Evolutionary conservation across 1,140 invertebrate genomes (phyloP).

Genomic region (Macrosteles quadrilineatus): DNA sequence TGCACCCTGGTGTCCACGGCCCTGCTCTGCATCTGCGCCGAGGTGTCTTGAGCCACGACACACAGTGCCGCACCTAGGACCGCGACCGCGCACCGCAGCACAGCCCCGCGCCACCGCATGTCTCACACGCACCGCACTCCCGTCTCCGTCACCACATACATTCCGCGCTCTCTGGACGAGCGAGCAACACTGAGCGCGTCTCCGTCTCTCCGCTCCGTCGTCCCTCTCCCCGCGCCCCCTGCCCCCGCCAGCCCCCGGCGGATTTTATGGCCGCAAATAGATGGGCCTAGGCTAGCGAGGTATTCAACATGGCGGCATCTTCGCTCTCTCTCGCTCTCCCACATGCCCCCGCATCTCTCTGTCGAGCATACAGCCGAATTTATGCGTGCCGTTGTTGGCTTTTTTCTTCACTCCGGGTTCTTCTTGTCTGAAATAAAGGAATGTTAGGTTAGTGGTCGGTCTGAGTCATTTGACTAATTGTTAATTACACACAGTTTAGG

Average conservation of each 20-base stretch:
- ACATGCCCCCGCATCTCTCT: conserved; percentile 10
- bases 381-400: conserved; percentile 32
- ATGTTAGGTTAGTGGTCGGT: conserved; percentile 27
- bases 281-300: conserved; percentile 39
- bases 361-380: conserved; percentile 32
- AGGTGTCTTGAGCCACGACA: conserved; percentile 6
- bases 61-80: conserved; percentile 3
- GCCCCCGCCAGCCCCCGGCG: conserved; percentile 24
- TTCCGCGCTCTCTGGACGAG: conserved; percentile 7
- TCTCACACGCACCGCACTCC: conserved; percentile 11
- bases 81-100: conserved; percentile 24
- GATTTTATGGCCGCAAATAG: conserved; percentile 41
- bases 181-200: neutral
- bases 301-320: conserved; percentile 39
- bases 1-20: conserved; percentile 83
- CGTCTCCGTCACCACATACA: neutral
- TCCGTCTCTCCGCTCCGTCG: neutral
- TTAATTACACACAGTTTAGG: conserved; percentile 18
- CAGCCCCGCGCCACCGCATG: conserved; percentile 11
- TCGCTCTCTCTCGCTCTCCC: conserved; percentile 20
- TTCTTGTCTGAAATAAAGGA: conserved; percentile 35
- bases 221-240: conserved; percentile 16
- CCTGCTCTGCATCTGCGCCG: conserved; percentile 75
- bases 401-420: conserved; percentile 31
- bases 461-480: conserved; percentile 19